Evolutionary conservation across 92 coral and sea anemone genomes (phyloP).

Genomic region (Parazoanthus darwini): DNA sequence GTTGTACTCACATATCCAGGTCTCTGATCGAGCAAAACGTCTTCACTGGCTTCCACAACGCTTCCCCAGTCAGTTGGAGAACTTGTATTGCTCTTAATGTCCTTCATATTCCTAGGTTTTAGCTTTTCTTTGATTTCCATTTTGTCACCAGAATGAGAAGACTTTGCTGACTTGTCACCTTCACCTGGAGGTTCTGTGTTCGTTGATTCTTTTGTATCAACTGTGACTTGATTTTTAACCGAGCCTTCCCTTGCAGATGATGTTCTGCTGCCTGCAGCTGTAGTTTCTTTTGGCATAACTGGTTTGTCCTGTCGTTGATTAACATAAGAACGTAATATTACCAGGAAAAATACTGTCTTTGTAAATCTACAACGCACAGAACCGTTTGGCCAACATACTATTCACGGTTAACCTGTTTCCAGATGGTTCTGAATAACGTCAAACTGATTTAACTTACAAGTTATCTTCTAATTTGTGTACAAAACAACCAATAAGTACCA

Average conservation of each 20-base stretch:
- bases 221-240: background rate
- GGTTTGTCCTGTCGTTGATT: constrained; percentile 14
- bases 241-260: background rate
- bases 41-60: background rate
- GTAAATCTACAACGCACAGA: background rate
- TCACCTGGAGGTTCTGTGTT: background rate
- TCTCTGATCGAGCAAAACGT: background rate
- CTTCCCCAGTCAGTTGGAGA: background rate
- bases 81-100: background rate
- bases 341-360: background rate
- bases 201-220: background rate
- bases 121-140: background rate
- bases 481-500: too few relatives aligned
- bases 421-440: background rate
- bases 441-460: too few relatives aligned
- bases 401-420: background rate
- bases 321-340: background rate
- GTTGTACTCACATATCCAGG: constrained; percentile 44
- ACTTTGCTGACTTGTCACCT: background rate
- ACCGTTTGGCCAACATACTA: background rate
- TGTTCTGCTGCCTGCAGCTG: background rate
- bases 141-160: background rate
- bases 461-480: too few relatives aligned
- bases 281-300: background rate
- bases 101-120: background rate